Conservation (phyloP, 1,140 invertebrate species). For the Philaenus spumarius region DNA sequence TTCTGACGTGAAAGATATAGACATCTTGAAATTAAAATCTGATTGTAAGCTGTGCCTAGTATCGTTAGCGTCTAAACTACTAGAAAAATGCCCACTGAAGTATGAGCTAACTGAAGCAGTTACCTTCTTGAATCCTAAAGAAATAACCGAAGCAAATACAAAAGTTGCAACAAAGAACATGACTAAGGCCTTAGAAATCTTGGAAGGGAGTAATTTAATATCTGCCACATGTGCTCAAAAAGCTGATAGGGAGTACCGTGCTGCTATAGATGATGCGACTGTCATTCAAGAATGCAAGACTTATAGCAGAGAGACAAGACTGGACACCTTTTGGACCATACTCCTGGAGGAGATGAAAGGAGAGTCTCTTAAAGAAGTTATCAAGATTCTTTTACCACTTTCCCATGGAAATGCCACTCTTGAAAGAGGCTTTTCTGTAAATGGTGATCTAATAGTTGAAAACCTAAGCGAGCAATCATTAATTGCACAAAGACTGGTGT, state of each 20-base stretch:
- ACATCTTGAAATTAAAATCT: background rate
- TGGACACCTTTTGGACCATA: background rate
- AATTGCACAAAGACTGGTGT: too few species aligned
- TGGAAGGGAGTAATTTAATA: background rate
- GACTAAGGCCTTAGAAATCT: background rate
- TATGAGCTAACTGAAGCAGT: background rate
- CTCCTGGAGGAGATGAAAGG: background rate
- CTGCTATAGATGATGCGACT: background rate
- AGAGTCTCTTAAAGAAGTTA: background rate
- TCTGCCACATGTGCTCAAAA: background rate
- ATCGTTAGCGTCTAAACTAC: background rate
- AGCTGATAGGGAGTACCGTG: background rate
- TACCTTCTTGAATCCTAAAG: background rate
- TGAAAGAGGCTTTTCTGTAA: too few species aligned
- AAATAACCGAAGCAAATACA: background rate
- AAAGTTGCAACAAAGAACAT: background rate
- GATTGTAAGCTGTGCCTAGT: background rate
- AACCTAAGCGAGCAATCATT: too few species aligned
- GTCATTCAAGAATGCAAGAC: background rate
- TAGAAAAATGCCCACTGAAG: background rate
- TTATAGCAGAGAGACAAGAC: background rate
- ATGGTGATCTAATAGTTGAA: too few species aligned
- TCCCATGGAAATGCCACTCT: too few species aligned
- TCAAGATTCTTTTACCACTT: too few species aligned
- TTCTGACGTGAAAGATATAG: background rate